phyloP scores from a whole-genome alignment of 2,797 vertebrate species.

The Poecilia velifera region DNA sequence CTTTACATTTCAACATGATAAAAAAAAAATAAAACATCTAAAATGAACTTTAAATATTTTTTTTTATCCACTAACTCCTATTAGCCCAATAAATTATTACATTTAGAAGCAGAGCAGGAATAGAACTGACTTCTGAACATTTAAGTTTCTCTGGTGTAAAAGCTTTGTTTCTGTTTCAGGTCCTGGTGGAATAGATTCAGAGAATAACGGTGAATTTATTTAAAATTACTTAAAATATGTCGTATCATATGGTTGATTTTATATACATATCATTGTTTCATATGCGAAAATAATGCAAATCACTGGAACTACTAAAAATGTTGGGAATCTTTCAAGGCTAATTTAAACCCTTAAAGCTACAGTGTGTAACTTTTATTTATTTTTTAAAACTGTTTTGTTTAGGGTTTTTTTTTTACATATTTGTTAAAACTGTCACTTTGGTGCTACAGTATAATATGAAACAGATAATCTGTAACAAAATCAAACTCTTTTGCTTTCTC shows the following conservation, averaged over 20 bases:
- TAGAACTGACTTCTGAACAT: neutral
- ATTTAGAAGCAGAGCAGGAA: neutral
- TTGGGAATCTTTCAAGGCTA: neutral
- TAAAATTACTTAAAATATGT: neutral
- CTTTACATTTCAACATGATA: neutral
- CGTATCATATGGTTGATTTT: neutral
- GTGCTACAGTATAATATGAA: no score
- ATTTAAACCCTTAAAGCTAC: neutral
- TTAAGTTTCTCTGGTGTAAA: neutral
- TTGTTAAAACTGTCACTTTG: no score
- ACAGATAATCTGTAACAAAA: no score
- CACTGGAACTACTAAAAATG: neutral
- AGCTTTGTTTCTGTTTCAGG: constrained; percentile 40
- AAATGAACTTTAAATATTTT: neutral
- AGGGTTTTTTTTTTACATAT: no score
- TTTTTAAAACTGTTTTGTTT: no score
- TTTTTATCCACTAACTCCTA: neutral
- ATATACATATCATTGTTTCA: neutral
- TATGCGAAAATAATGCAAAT: neutral
- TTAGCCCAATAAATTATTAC: neutral
- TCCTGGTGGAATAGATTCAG: constrained; percentile 48
- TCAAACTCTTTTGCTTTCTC: no score
- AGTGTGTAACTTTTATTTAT: no score
- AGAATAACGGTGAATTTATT: constrained; percentile 68
- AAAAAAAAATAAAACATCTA: neutral